Evolutionary conservation across 1,140 invertebrate species (phyloP), one percentile per base, ranked within the genome.

Genomic region (Scaptodrosophila lebanonensis): DNA sequence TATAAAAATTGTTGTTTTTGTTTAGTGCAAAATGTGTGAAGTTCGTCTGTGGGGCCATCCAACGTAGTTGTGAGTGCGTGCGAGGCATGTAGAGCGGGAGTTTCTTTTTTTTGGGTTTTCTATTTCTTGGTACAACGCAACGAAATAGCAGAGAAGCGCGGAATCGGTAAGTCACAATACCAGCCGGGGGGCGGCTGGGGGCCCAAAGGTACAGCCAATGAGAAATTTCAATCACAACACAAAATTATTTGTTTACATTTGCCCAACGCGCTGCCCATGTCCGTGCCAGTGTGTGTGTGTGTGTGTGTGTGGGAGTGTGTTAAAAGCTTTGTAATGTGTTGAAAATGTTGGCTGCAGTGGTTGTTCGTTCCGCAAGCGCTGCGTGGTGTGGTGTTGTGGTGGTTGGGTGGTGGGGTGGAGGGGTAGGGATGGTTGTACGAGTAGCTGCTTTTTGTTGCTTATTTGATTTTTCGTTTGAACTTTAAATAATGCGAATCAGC

Each of bases 171-270:
- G 73, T 79, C 29, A 27, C 12, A 40, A 32, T 35, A 42, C 11
- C 20, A 65, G 16, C 3, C 22, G 22, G 8, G 22, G 22, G 22
- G 3, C 22, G 22, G 22, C 3, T 8, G 22, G 3, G 3, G 3
- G 22, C 22, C n/a, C 6, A 22, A 64, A 38, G 8, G 25, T 39
- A 15, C 39, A n/a, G 38, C 50, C 44, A 51, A 52, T 47, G 47
- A 48, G 42, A 29, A n/a, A n/a, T n/a, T n/a, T n/a, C n/a, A n/a
- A n/a, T n/a, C 49, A 63, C 30, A 20, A 58, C 45, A 51, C 45
- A 18, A 66, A 53, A 61, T 54, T 57, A 79, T 79, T 77, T 77
- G 73, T 77, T 77, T 77, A 77, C 73, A 77, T 77, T 60, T 51
- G 51, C 32, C 30, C 15, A 29, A 45, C 30, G 47, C 42, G 12